A percentile compares a stretch with the other conserved stretches of the same genome.
Conservation (phyloP, 2,797 vertebrate genomes). For the Hephaestus fuliginosus region DNA sequence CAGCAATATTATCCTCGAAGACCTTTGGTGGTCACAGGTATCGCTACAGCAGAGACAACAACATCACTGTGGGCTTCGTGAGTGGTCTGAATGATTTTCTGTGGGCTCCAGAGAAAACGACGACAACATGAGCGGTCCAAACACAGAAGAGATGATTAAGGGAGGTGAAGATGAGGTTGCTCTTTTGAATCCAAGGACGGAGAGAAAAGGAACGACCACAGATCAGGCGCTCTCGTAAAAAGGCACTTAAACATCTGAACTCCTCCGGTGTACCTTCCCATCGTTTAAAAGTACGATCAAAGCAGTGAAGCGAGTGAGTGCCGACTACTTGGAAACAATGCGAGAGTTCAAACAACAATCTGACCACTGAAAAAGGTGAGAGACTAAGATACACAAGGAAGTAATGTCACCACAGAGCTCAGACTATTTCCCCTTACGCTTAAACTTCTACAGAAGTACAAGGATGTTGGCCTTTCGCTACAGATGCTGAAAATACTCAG, state of each 20-base stretch:
- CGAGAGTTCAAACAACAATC: neutral
- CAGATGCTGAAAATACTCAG: neutral
- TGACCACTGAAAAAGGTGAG: neutral
- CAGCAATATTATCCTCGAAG: neutral
- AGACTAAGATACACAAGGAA: neutral
- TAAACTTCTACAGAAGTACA: neutral
- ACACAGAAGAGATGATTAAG: too few relatives aligned
- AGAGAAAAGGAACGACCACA: neutral
- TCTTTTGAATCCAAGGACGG: neutral
- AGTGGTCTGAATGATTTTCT: neutral
- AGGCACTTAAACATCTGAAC: conserved; percentile 45
- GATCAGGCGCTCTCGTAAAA: neutral
- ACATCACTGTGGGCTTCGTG: neutral
- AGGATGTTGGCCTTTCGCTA: neutral
- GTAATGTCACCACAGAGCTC: neutral
- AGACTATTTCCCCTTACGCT: too few relatives aligned
- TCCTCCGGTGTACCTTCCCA: neutral
- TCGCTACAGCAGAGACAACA: neutral
- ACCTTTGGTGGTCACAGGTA: neutral
- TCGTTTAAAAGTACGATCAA: neutral
- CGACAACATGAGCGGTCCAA: neutral
- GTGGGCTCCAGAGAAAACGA: neutral
- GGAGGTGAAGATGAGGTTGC: neutral
- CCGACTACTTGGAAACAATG: neutral
- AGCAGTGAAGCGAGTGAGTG: neutral